Evolutionary conservation across 1,140 invertebrate species (phyloP), one percentile per base, ranked within the genome.

Genomic region (Hormaphis cornu): DNA sequence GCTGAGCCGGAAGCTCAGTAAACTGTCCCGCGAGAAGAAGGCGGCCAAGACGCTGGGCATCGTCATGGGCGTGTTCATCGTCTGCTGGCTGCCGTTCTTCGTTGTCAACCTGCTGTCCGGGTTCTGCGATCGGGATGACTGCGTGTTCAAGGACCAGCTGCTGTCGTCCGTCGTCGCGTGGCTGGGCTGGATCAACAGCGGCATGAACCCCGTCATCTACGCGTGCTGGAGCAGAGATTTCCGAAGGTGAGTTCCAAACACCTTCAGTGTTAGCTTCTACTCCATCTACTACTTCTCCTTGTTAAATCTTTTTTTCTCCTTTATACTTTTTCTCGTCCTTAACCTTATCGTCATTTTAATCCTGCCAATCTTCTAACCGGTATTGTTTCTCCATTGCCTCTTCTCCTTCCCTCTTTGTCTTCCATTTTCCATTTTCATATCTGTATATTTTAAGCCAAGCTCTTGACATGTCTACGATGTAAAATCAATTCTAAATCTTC

Each of bases 131-230:
- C 33, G 54, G 40, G 83, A 87, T 72, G 18, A 42, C 16, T 95
- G 92, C 78, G 89, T 94, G 70, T 85, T 86, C 77, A 87, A 95
- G 70, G 90, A 92, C 74, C 89, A 95, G 75, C 85, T 95, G 46
- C 88, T 97, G 4, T 91, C 91, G 71, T 90, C 91, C 14, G 86
- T 97, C 26, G 91, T 98, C 40, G 97, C 94, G 37, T 99, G 97
- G 97, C 85, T 98, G 4, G 97, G 97, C 52, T 99, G 97, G 91
- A 91, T 98, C 75, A 99, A 99, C 80, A 98, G 95, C 26, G 89
- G 91, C 35, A 95, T 97, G 91, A 97, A 97, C 81, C 94, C 94
- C 1, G 89, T 97, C 59, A 98, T 98, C 74, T 98, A 98, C 79
- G 93, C 94, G 2, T 96, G 91, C 75, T 97, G 93, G 90, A 95